Base-by-base conservation (phyloP, 2,888 invertebrate species). In the Clusia tigrina region DNA sequence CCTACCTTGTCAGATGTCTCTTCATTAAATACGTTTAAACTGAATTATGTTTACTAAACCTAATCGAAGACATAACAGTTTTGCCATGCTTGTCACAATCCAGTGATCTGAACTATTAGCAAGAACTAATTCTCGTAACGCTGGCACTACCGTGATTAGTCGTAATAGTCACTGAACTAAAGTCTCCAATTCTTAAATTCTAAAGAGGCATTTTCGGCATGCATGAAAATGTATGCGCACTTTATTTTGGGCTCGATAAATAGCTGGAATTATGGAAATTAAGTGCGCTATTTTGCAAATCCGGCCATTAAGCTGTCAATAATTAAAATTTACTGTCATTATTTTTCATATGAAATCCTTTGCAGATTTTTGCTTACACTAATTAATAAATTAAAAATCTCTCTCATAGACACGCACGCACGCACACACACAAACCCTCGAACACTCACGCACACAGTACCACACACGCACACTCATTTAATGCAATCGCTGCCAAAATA, bases 271-370 rank as follows among this genome's bases (percentile, higher is more conserved):
- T 65, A 60, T 54, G 56, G 62, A 62, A 62, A 65, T 65, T 58
- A 62, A 65, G 60, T 65, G 65, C 20, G 60, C 62, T n/a, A 57
- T 57, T 38, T 61, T 54, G 61, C 62, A 69, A 71, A 69, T 69
- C 68, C 65, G 57, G 24, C 54, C 64, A 66, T 70, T 70, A 70
- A 73, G 67, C 65, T 73, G 70, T 67, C 70, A 69, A 73, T 71
- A 71, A 70, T 69, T 73, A 67, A 71, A 69, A 71, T 71, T 64
- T 70, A 71, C 71, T 71, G 70, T 62, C 68, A 68, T 67, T 66
- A 68, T 65, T 64, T 51, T 60, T 15, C 17, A 52, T 53, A 52
- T 1, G n/a, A 67, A 68, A 67, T 67, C 63, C 25, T 62, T 65
- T 62, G 38, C 26, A 69, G 57, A 64, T 63, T 66, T 64, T 54